Percentiles rank a stretch among this genome's conserved stretches.
Evolutionary conservation across 2,797 vertebrate genomes (phyloP).

Genomic region (Gephyroberyx darwinii): DNA sequence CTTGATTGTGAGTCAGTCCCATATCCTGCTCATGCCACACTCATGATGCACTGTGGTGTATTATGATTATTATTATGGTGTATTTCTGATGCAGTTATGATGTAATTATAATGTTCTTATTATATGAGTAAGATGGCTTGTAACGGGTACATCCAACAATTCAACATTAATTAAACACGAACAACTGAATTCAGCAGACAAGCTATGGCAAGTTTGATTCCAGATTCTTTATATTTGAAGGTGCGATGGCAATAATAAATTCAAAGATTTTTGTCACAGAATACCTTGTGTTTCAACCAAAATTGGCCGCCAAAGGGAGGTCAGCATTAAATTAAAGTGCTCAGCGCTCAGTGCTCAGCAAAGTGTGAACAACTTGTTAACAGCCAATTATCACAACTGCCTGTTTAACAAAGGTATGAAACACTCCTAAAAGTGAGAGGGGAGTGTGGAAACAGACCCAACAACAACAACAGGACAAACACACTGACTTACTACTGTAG

Average conservation of each 20-base stretch:
- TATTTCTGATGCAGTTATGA: too few species aligned
- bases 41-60: too few species aligned
- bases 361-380: constrained; percentile 17
- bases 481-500: too few species aligned
- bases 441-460: neutral
- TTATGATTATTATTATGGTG: too few species aligned
- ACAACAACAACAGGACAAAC: too few species aligned
- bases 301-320: neutral
- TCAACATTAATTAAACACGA: too few species aligned
- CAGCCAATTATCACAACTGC: constrained; percentile 18
- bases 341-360: neutral
- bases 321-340: constrained; percentile 24
- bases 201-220: too few species aligned
- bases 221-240: too few species aligned
- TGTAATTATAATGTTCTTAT: neutral
- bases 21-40: too few species aligned
- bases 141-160: too few species aligned
- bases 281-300: constrained; percentile 7
- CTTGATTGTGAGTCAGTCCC: neutral
- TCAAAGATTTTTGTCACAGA: neutral
- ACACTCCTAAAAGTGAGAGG: constrained; percentile 14
- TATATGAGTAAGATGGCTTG: neutral
- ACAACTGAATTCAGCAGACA: too few species aligned
- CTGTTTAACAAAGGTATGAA: constrained; percentile 34
- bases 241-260: too few species aligned